A percentile compares a stretch with the other conserved stretches of the same genome.
Evolutionary conservation across 2,797 vertebrate species (phyloP).

Genomic region (Thalassophryne amazonica): DNA sequence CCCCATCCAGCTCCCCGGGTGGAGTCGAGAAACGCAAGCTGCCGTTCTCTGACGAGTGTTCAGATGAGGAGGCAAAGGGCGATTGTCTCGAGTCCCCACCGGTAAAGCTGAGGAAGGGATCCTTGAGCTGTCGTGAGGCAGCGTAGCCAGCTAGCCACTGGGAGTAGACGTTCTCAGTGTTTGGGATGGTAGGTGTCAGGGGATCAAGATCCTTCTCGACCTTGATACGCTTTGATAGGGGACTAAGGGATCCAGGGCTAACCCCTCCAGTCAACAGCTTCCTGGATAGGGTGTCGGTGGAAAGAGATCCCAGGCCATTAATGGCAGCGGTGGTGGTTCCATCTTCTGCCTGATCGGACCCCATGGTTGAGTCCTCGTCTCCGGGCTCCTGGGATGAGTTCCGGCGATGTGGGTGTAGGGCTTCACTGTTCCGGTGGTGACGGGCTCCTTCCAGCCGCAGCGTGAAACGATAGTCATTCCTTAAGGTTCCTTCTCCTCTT

Average conservation of each 20-base stretch:
- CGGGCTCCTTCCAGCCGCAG: slow-evolving; percentile 92
- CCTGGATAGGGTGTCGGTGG: slow-evolving; percentile 86
- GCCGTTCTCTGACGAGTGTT: slow-evolving; percentile 97
- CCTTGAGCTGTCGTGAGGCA: slow-evolving; percentile 96
- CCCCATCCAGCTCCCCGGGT: slow-evolving; percentile 92
- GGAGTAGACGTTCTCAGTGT: slow-evolving; percentile 96
- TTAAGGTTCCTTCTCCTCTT: slow-evolving; percentile 61
- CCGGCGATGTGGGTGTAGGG: slow-evolving; percentile 71
- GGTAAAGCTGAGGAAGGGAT: slow-evolving; percentile 92
- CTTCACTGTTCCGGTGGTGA: slow-evolving; percentile 93
- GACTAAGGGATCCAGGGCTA: slow-evolving; percentile 91
- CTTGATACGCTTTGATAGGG: slow-evolving; percentile 96
- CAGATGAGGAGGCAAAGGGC: slow-evolving; percentile 95
- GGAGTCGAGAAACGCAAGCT: slow-evolving; percentile 98
- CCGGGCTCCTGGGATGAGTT: slow-evolving; percentile 81
- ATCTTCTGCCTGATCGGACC: slow-evolving; percentile 86
- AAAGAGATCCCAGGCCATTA: slow-evolving; percentile 89
- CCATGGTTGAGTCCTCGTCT: slow-evolving; percentile 86
- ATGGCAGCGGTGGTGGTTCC: slow-evolving; percentile 60
- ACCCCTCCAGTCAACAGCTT: slow-evolving; percentile 85
- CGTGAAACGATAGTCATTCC: slow-evolving; percentile 88
- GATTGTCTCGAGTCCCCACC: slow-evolving; percentile 97
- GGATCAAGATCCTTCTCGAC: slow-evolving; percentile 96
- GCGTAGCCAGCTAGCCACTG: slow-evolving; percentile 97
- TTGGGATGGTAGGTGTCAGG: slow-evolving; percentile 89